Percentiles rank a stretch among this genome's conserved stretches.
Conservation (phyloP, 2,113 vertebrate species). For the Caranx melampygus region DNA sequence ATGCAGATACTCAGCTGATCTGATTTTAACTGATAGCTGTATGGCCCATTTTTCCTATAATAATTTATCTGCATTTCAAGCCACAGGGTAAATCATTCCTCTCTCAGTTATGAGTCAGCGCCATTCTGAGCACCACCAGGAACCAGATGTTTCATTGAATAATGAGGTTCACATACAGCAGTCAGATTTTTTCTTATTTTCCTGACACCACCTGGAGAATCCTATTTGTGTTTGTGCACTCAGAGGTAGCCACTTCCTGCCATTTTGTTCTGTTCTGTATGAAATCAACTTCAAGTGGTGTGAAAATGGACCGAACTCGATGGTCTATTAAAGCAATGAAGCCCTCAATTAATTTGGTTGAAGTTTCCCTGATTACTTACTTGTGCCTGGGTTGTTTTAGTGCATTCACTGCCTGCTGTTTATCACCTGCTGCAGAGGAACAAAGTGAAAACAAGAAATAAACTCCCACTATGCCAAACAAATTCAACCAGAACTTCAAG, state of each 20-base stretch:
- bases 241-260: neutral
- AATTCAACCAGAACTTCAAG: no score
- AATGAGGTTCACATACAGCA: neutral
- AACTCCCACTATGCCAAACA: neutral
- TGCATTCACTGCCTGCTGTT: neutral
- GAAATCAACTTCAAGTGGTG: neutral
- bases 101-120: neutral
- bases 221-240: neutral
- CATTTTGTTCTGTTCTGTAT: neutral
- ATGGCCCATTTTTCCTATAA: neutral
- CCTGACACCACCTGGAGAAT: neutral
- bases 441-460: neutral
- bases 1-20: slow-evolving; percentile 19
- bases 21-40: slow-evolving; percentile 1
- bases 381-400: neutral
- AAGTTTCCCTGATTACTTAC: neutral
- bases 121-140: neutral
- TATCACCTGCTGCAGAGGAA: neutral
- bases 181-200: neutral
- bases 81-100: neutral
- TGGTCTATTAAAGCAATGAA: neutral
- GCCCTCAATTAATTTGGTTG: neutral
- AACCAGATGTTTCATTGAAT: neutral
- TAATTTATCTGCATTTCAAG: slow-evolving; percentile 18
- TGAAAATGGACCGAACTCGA: neutral